A percentile compares a stretch with the other conserved stretches of the same genome.
Conservation (phyloP, 2,113 vertebrate species). For the Sminthopsis crassicaudata region DNA sequence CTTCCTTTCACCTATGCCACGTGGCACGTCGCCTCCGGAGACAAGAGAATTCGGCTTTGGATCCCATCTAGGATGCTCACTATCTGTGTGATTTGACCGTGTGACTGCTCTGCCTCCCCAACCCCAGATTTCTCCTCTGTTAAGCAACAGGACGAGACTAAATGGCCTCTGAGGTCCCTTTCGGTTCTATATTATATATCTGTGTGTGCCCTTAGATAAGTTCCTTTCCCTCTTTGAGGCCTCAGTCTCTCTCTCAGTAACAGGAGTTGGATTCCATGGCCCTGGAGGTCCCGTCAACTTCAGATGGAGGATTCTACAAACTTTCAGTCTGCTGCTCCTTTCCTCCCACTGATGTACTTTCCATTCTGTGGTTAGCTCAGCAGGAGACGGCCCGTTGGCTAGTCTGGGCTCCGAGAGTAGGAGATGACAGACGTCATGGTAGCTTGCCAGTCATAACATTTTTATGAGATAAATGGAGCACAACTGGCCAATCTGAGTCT, state of each 20-base stretch:
- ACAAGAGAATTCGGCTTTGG: slow-evolving; percentile 15
- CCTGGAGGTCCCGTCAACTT: neutral
- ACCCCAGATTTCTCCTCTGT: neutral
- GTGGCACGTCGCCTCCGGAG: neutral
- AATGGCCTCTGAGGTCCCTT: neutral
- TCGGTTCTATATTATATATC: neutral
- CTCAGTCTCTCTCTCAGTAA: neutral
- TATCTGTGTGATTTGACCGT: neutral
- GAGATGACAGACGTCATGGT: neutral
- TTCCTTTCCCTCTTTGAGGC: neutral
- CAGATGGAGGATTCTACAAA: neutral
- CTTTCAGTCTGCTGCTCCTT: neutral
- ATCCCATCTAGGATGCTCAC: neutral
- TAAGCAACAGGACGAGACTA: neutral
- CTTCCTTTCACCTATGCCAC: neutral
- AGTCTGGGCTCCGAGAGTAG: neutral
- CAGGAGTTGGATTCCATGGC: neutral
- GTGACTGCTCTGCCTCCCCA: neutral
- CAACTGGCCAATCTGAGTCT: neutral
- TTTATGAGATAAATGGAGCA: neutral
- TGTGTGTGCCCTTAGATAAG: neutral
- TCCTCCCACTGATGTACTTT: neutral
- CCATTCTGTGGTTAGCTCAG: neutral
- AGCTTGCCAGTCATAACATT: neutral
- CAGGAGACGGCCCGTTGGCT: neutral